Percentiles rank a stretch among this genome's conserved stretches.
These are phyloP conservation scores for Pampusana beccarii DNA, from an alignment of 2,113 vertebrate species.

Conservation along the genomic window DNA sequence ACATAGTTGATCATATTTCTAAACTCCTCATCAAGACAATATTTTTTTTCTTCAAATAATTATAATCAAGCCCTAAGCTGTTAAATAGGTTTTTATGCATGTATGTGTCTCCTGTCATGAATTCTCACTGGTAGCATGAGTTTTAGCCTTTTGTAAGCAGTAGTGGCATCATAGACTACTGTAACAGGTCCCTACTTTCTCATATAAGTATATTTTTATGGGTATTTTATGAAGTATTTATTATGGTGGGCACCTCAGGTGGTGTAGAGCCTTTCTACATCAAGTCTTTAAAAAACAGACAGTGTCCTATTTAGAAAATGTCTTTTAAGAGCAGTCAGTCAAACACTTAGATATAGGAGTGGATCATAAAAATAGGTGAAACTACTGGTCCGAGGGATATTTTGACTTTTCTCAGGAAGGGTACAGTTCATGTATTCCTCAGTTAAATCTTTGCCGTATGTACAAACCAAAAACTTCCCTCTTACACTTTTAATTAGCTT, in stretches of 20 bases:
- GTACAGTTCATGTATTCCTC: neutral
- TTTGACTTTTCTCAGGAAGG: neutral
- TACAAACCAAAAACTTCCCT: rapidly evolving
- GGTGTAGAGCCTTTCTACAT: neutral
- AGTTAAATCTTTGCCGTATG: neutral
- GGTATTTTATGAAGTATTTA: neutral
- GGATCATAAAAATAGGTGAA: neutral
- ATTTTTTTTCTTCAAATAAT: neutral
- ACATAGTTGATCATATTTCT: neutral
- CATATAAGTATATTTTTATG: neutral
- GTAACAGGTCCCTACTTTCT: neutral
- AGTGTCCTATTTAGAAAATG: neutral
- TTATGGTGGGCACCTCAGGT: neutral
- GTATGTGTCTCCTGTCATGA: neutral
- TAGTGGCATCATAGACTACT: neutral
- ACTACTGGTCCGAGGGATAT: neutral
- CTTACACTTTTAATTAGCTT: neutral
- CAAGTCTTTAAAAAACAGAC: neutral
- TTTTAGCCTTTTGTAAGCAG: neutral
- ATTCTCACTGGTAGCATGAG: neutral
- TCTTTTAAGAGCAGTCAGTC: neutral
- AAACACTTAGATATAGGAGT: neutral
- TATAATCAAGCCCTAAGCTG: neutral
- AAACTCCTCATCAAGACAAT: neutral
- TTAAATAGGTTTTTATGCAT: neutral